These are phyloP conservation scores for Lophochroa leadbeateri DNA, from an alignment of 2,113 vertebrate genomes.

Conservation along the genomic window DNA sequence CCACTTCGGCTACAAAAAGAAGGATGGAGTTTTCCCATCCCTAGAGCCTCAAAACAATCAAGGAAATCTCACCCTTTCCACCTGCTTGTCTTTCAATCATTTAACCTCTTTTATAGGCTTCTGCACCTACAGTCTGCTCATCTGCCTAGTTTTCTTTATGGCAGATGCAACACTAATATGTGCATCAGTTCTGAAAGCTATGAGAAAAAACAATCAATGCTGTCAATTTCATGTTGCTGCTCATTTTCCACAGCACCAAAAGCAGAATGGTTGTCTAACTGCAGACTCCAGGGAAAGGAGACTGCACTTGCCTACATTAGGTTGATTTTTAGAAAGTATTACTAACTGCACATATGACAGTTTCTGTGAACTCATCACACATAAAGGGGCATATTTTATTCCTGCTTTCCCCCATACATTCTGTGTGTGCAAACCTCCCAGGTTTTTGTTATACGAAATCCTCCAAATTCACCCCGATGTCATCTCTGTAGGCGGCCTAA, in stretches of 20 bases:
- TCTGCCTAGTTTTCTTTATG: not conserved
- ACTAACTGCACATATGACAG: not conserved
- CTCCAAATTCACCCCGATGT: not conserved
- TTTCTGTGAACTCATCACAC: not conserved
- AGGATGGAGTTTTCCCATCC: not conserved
- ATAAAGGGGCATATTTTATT: not conserved
- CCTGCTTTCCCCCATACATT: not conserved
- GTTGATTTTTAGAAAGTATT: not conserved
- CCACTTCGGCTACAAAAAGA: not conserved
- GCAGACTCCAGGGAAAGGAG: not conserved
- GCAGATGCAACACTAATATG: not conserved
- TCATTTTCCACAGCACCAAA: not conserved
- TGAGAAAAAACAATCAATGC: not conserved
- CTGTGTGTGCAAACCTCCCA: not conserved
- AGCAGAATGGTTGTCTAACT: not conserved
- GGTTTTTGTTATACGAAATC: not conserved
- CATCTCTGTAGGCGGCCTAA: accelerated
- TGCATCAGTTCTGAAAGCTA: not conserved
- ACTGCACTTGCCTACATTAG: not conserved
- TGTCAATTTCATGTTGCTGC: not conserved
- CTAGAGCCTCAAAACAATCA: not conserved
- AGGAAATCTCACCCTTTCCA: not conserved
- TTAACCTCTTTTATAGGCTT: not conserved
- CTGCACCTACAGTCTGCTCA: not conserved
- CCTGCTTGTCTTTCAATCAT: not conserved